Conservation (phyloP, 1,140 invertebrate species). For the Drosophila subpulchrella region DNA sequence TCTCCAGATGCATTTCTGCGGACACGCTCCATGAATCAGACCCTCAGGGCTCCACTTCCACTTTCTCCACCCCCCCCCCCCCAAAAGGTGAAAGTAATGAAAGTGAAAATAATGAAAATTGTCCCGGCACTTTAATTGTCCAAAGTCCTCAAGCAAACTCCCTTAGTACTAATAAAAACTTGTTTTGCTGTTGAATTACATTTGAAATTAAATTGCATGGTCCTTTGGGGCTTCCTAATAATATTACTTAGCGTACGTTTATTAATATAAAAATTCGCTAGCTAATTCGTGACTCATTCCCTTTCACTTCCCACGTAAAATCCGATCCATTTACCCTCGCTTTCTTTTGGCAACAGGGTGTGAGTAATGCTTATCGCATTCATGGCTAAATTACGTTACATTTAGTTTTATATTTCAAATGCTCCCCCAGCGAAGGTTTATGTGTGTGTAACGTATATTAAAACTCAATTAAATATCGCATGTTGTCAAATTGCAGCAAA, state of each 20-base stretch:
- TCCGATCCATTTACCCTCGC: conserved; percentile 36
- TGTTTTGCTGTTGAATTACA: conserved; percentile 34
- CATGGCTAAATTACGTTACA: conserved; percentile 54
- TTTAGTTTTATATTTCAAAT: conserved; percentile 41
- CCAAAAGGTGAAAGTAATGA: conserved; percentile 1
- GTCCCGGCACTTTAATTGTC: conserved; percentile 14
- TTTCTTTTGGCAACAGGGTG: conserved; percentile 20
- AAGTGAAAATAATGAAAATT: conserved; percentile 20
- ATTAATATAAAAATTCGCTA: conserved; percentile 16
- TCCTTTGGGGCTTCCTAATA: conserved; percentile 5
- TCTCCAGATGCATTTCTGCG: conserved; percentile 13
- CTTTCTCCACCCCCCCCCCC: too few species aligned
- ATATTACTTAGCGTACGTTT: neutral
- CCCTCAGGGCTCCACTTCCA: conserved; percentile 7
- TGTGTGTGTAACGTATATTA: conserved; percentile 41
- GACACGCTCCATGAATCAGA: conserved; percentile 1
- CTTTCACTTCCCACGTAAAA: conserved; percentile 5
- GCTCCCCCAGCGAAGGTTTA: neutral
- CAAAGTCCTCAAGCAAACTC: neutral
- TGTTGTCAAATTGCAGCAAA: conserved; percentile 61
- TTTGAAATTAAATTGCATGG: conserved; percentile 40
- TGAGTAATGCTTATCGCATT: conserved; percentile 48
- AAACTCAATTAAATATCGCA: conserved; percentile 79
- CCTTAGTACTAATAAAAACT: conserved; percentile 2
- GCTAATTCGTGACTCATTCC: conserved; percentile 25